phyloP scores from a whole-genome alignment of 2,888 invertebrate genomes.

The Nudaria mundana region DNA sequence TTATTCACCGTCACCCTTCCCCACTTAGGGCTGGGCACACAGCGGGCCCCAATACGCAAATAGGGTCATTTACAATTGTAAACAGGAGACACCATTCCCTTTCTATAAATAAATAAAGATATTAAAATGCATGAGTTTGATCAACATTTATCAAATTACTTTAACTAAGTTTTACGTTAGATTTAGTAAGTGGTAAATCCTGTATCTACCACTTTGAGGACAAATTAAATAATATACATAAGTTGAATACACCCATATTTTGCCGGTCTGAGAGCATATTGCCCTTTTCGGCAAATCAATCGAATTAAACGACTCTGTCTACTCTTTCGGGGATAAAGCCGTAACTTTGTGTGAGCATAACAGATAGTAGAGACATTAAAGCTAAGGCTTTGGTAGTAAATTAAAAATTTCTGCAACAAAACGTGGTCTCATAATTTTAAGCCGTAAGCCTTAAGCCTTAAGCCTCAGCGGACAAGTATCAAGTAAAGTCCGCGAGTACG shows the following conservation, averaged over 20 bases:
- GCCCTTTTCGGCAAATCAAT: no score
- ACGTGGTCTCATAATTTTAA: slow-evolving; percentile 32
- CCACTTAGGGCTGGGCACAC: background rate
- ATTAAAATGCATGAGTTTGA: slow-evolving; percentile 26
- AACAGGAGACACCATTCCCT: slow-evolving; percentile 7
- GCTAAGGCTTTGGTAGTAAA: slow-evolving; percentile 28
- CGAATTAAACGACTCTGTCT: no score
- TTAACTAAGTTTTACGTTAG: background rate
- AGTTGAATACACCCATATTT: no score
- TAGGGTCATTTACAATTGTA: slow-evolving; percentile 31
- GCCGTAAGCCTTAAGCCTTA: no score
- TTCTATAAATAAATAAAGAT: slow-evolving; percentile 25
- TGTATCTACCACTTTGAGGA: no score
- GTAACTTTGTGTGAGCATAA: no score
- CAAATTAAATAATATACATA: no score
- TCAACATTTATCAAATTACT: slow-evolving; percentile 10
- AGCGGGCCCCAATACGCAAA: slow-evolving; percentile 16
- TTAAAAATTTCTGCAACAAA: no score
- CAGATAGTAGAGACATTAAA: slow-evolving; percentile 28
- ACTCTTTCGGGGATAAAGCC: no score
- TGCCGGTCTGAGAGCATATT: no score
- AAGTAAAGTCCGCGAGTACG: slow-evolving; percentile 15
- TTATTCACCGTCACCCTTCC: background rate
- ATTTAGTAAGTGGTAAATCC: background rate
- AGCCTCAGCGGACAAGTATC: slow-evolving; percentile 31